Conservation (phyloP, 1,140 invertebrate species). For the Formica selysi region DNA sequence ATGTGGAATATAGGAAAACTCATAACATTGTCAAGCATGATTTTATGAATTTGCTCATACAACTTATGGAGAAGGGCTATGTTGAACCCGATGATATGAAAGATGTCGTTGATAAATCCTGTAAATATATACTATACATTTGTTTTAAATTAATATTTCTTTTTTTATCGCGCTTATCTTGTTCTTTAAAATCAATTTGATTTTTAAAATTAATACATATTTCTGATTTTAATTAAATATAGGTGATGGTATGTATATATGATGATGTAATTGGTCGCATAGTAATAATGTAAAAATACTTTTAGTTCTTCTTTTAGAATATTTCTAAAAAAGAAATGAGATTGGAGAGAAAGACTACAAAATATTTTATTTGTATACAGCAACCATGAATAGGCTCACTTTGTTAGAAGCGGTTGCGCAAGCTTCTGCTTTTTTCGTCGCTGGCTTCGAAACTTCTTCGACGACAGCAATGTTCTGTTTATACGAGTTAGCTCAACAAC, state of each 20-base stretch:
- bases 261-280: too few relatives aligned
- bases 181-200: neutral
- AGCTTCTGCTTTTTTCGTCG: too few relatives aligned
- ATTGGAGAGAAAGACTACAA: too few relatives aligned
- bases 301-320: neutral
- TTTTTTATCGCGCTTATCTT: neutral
- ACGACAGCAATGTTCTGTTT: neutral
- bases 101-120: neutral
- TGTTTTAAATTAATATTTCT: neutral
- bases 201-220: neutral
- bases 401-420: neutral
- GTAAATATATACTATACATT: neutral
- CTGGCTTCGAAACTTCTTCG: too few relatives aligned
- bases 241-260: too few relatives aligned
- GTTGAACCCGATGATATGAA: slow-evolving; percentile 38
- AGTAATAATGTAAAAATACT: too few relatives aligned
- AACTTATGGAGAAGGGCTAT: slow-evolving; percentile 67
- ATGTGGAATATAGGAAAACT: slow-evolving; percentile 54
- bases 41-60: slow-evolving; percentile 72
- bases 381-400: neutral
- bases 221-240: too few relatives aligned
- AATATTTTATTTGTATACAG: neutral
- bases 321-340: neutral
- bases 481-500: too few relatives aligned
- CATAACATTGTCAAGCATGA: slow-evolving; percentile 69